A percentile compares a stretch with the other conserved stretches of the same genome.
Conservation (phyloP, 1,140 invertebrate species). For the Habropoda laboriosa region DNA sequence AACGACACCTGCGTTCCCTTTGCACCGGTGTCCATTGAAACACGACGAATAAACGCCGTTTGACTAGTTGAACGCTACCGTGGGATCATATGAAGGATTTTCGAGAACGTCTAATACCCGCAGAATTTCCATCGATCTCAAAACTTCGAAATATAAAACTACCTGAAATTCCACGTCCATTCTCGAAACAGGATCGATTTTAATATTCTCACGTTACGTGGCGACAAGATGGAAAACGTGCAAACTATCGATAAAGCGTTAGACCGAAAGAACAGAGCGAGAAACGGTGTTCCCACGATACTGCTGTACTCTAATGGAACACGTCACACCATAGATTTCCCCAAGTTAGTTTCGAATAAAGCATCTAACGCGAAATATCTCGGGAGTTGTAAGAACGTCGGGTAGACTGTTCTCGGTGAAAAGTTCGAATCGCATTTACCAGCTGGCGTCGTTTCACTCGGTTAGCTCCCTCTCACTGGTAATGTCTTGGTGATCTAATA, state of each 20-base stretch:
- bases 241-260: not conserved
- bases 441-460: not conserved
- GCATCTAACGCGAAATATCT: not conserved
- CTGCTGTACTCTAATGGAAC: not conserved
- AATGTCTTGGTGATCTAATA: slow-evolving; percentile 17
- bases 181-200: not conserved
- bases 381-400: not conserved
- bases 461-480: not conserved
- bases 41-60: slow-evolving; percentile 1
- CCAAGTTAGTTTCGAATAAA: not conserved
- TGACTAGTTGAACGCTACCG: not conserved
- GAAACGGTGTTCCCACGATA: not conserved
- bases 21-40: not conserved
- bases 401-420: no score
- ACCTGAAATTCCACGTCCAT: not conserved
- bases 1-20: slow-evolving; percentile 9
- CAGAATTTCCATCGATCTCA: not conserved
- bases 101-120: not conserved
- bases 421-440: not conserved
- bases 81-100: not conserved
- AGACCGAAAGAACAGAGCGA: not conserved
- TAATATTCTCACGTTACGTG: not conserved
- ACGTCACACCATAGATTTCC: not conserved
- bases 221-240: not conserved
- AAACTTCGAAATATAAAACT: not conserved